Evolutionary conservation across 2,797 vertebrate species (phyloP).

Genomic region (Hemitrygon akajei): DNA sequence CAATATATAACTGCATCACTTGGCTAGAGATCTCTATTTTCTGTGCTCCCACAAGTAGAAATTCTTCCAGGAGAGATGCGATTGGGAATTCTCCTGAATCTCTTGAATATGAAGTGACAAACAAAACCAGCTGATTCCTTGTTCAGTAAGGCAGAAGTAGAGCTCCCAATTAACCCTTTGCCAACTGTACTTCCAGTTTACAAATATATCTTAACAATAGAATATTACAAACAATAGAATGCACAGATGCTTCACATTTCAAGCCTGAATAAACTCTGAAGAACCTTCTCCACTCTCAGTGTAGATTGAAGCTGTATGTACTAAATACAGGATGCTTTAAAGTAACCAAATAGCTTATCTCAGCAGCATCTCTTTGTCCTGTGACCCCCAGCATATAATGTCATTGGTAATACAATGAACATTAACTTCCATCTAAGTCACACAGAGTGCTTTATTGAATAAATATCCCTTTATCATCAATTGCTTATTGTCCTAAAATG

Average conservation of each 20-base stretch:
- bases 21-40: background rate
- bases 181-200: background rate
- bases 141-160: background rate
- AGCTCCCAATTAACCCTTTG: background rate
- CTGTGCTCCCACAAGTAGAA: background rate
- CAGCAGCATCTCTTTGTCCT: background rate
- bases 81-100: constrained; percentile 20
- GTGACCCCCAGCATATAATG: background rate
- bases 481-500: background rate
- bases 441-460: background rate
- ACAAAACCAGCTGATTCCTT: background rate
- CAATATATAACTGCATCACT: background rate
- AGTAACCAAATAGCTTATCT: background rate
- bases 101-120: background rate
- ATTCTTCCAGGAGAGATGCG: background rate
- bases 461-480: background rate
- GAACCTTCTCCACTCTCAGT: background rate
- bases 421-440: background rate
- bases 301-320: background rate
- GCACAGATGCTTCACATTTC: background rate
- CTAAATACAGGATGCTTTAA: background rate
- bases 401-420: background rate
- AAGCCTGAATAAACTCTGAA: no score
- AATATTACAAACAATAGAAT: background rate
- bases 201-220: background rate